These are phyloP conservation scores for Hirtodrosophila alboralis DNA, from an alignment of 2,888 invertebrate species.

Conservation along the genomic window DNA sequence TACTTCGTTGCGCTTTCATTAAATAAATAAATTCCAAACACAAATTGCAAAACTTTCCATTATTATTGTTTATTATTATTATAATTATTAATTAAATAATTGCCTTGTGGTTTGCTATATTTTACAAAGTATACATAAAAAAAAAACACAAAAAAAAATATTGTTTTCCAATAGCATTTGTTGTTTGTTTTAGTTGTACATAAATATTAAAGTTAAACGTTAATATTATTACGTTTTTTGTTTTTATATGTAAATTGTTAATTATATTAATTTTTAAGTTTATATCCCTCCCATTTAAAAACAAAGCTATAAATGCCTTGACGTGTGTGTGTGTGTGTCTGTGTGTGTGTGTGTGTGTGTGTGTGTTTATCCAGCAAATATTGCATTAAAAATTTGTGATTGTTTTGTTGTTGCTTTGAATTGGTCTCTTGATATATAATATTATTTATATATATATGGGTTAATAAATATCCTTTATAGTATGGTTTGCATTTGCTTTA, in stretches of 20 bases:
- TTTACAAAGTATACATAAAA: constrained; percentile 73
- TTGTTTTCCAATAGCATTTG: constrained; percentile 39
- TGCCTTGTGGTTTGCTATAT: constrained; percentile 69
- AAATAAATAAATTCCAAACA: constrained; percentile 8
- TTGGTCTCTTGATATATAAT: constrained; percentile 42
- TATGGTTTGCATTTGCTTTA: constrained; percentile 6
- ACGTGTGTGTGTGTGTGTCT: constrained; percentile 23
- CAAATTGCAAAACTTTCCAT: constrained; percentile 30
- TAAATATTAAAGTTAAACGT: constrained; percentile 63
- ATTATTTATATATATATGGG: no score
- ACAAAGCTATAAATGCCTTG: constrained; percentile 44
- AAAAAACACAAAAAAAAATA: constrained; percentile 41
- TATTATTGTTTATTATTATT: constrained; percentile 52
- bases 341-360: constrained; percentile 8
- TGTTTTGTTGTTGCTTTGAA: constrained; percentile 36
- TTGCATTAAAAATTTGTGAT: constrained; percentile 26
- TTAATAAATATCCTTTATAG: constrained; percentile 31
- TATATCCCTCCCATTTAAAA: constrained; percentile 45
- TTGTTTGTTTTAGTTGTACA: constrained; percentile 62
- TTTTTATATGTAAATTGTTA: constrained; percentile 30
- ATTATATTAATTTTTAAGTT: constrained; percentile 15
- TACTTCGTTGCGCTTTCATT: constrained; percentile 2
- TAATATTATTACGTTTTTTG: constrained; percentile 48
- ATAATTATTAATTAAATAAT: constrained; percentile 56
- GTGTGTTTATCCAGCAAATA: constrained; percentile 4